Evolutionary conservation across 2,797 vertebrate species (phyloP), one percentile per base, ranked within the genome.

Genomic region (Loris lydekkerianus): DNA sequence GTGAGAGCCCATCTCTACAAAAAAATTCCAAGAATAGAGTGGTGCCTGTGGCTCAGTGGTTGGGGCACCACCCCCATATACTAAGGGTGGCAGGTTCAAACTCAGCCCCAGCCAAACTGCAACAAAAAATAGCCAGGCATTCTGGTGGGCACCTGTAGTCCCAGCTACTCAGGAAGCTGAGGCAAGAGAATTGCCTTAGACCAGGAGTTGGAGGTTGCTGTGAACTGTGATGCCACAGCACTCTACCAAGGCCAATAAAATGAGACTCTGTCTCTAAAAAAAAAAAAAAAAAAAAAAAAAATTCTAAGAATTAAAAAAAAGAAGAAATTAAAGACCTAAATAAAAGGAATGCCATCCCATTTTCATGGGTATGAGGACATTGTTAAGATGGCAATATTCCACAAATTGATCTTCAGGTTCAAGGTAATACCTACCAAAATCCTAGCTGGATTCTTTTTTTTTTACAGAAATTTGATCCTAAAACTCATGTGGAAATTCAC

Each of bases 401-500:
- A 67, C 49, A 77, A 87, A 81, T 21, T 37, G 14, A 20, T 40
- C 14, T 65, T 65, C 67, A 65, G 43, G 73, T 40, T 88, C 67
- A 88, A 81, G n/a, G 27, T 20, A 31, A 63, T 20, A 61, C 29
- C 61, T 80, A n/a, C n/a, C 88, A 58, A 80, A 80, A 69, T 60
- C 76, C 34, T 27, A 60, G 34, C 11, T 40, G 5, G 56, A 3
- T 61, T 65, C 20, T 78, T 75, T 40, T 40, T 34, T 49, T 34
- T 49, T 49, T 14, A 49, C 34, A 40, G 37, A 81, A 90, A 81
- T 23, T 80, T 81, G 29, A 80, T 81, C 49, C 88, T 70, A 60
- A 61, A 89, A 70, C 70, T 90, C 75, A 90, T n/a, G 21, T 81
- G 37, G 37, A 46, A 81, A 90, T 81, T 60, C 49, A 81, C 56